phyloP scores from a whole-genome alignment of 2,888 invertebrate genomes.

The Agrenia bidenticulata region DNA sequence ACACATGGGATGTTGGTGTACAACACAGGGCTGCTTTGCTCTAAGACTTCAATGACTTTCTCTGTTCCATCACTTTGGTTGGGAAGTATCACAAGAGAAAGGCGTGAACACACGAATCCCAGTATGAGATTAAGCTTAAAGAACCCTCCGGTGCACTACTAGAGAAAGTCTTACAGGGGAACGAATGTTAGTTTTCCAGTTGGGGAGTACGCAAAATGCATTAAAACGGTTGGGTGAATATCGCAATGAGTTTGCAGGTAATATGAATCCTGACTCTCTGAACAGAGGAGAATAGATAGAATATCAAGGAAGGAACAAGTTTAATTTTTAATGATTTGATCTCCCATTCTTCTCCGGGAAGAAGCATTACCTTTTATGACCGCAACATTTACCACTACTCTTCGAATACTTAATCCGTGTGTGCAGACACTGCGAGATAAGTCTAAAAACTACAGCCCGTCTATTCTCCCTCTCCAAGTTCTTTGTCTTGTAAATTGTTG shows the following conservation, averaged over 20 bases:
- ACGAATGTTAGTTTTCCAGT: too few species aligned
- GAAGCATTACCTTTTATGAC: conserved; percentile 53
- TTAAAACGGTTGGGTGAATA: conserved; percentile 18
- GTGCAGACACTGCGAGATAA: conserved; percentile 22
- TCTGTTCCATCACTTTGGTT: too few species aligned
- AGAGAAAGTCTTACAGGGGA: too few species aligned
- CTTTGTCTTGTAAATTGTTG: conserved; percentile 17
- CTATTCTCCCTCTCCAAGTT: background rate
- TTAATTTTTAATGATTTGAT: conserved; percentile 52
- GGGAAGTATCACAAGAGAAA: too few species aligned
- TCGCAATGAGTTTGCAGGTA: conserved; percentile 21
- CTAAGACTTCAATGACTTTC: too few species aligned
- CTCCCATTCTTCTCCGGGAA: conserved; percentile 47
- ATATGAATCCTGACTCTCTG: conserved; percentile 38
- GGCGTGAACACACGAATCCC: too few species aligned
- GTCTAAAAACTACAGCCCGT: conserved; percentile 6
- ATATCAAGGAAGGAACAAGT: conserved; percentile 23
- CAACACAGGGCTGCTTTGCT: too few species aligned
- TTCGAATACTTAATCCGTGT: conserved; percentile 46
- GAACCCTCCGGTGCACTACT: too few species aligned
- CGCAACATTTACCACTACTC: conserved; percentile 50
- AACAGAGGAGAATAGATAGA: background rate
- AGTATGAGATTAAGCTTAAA: too few species aligned
- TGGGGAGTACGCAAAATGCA: conserved; percentile 1
- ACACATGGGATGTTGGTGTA: too few species aligned